Conservation (phyloP, 1,140 invertebrate species). For the Drosophila guanche region DNA sequence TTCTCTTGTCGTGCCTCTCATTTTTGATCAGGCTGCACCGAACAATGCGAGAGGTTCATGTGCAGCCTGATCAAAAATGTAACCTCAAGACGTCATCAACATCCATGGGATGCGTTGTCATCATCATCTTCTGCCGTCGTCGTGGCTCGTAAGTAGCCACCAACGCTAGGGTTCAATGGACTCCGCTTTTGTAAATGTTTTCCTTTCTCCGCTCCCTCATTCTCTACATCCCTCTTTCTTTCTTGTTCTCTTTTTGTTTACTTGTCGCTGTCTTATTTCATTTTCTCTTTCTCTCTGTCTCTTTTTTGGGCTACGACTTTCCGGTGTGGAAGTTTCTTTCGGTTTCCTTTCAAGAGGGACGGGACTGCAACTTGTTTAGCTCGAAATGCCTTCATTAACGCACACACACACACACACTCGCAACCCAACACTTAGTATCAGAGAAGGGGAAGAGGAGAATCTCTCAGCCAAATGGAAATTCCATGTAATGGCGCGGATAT, state of each 20-base stretch:
- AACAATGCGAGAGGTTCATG: too few species aligned
- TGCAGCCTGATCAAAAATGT: slow-evolving; percentile 17
- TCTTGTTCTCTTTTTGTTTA: slow-evolving; percentile 58
- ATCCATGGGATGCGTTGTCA: slow-evolving; percentile 21
- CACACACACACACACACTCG: slow-evolving; percentile 17
- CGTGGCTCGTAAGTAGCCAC: slow-evolving; percentile 57
- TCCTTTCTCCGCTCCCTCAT: slow-evolving; percentile 54
- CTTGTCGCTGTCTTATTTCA: slow-evolving; percentile 51
- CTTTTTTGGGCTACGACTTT: slow-evolving; percentile 62
- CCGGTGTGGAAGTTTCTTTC: slow-evolving; percentile 52
- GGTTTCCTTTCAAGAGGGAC: slow-evolving; percentile 31
- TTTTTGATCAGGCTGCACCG: too few species aligned
- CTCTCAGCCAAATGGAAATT: slow-evolving; percentile 58
- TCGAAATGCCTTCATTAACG: slow-evolving; percentile 73
- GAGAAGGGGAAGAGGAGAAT: slow-evolving; percentile 9
- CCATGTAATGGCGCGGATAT: slow-evolving; percentile 26
- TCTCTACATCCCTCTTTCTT: slow-evolving; percentile 23
- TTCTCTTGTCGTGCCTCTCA: slow-evolving; percentile 9
- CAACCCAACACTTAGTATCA: too few species aligned
- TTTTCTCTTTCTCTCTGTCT: slow-evolving; percentile 21
- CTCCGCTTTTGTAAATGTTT: slow-evolving; percentile 78
- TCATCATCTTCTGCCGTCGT: slow-evolving; percentile 1
- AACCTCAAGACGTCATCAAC: slow-evolving; percentile 49
- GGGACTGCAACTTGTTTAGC: slow-evolving; percentile 53
- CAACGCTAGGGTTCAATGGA: slow-evolving; percentile 69